These are phyloP conservation scores for Denticeps clupeoides DNA, from an alignment of 2,797 vertebrate genomes.

Conservation along the genomic window DNA sequence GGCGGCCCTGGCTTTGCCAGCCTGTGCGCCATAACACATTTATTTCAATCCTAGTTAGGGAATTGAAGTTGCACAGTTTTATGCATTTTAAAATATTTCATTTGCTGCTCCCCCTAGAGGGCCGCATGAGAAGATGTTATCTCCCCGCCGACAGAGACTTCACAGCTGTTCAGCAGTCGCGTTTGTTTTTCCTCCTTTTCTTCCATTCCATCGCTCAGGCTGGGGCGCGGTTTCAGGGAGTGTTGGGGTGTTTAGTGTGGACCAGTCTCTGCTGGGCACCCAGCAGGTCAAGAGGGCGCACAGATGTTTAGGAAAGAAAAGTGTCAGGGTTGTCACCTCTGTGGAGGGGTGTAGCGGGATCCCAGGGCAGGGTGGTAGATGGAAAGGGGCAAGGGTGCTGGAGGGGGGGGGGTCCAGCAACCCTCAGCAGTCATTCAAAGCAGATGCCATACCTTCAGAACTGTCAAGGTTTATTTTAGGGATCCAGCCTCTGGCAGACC, in stretches of 20 bases:
- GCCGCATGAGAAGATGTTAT: too few species aligned
- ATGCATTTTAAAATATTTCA: slow-evolving; percentile 12
- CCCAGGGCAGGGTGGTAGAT: slow-evolving; percentile 28
- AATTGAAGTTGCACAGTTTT: not conserved
- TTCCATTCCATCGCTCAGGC: too few species aligned
- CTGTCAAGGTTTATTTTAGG: slow-evolving; percentile 57
- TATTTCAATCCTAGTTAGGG: too few species aligned
- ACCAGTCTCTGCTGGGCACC: slow-evolving; percentile 29
- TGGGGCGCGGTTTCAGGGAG: too few species aligned
- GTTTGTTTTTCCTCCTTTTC: too few species aligned
- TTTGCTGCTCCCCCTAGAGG: slow-evolving; percentile 55
- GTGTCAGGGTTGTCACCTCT: slow-evolving; percentile 59
- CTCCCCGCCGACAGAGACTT: too few species aligned
- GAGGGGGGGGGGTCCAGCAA: too few species aligned
- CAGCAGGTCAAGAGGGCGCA: slow-evolving; percentile 44
- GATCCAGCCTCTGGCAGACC: slow-evolving; percentile 53
- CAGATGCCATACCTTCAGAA: slow-evolving; percentile 57
- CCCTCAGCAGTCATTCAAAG: slow-evolving; percentile 49
- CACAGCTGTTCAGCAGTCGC: too few species aligned
- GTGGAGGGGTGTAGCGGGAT: slow-evolving; percentile 25
- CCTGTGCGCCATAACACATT: too few species aligned
- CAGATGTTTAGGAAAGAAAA: slow-evolving; percentile 49
- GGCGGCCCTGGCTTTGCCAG: too few species aligned
- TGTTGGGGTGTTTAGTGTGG: too few species aligned
- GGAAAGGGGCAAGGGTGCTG: too few species aligned